Evolutionary conservation across 1,140 invertebrate species (phyloP), one percentile per base, ranked within the genome.

Genomic region (Phocides pigmalion): DNA sequence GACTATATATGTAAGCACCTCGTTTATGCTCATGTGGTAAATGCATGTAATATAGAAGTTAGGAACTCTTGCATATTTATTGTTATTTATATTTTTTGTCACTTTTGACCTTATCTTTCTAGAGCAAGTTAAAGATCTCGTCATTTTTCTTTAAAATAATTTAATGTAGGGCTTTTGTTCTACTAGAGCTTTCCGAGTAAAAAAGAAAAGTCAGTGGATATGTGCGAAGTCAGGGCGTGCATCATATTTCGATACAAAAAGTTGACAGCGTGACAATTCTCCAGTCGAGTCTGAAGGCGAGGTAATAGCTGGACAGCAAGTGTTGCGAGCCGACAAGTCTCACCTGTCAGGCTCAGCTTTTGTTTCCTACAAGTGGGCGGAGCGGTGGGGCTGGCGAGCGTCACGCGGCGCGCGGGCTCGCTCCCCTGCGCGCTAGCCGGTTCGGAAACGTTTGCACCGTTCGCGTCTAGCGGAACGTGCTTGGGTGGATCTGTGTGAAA

Each of bases 321-420:
- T 91, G 92, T 72, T 50, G 92, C 91, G 66, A 92, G 78, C 87
- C 92, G 93, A 89, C 93, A 93, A 87, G 91, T 81, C 89, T 90
- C 89, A 92, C 91, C 91, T 92, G 90, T 90, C 90, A 92, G 85
- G 84, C 89, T 91, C 79, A 92, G 79, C 72, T 91, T 92, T 90
- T 91, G 87, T 84, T 92, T 90, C 87, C 89, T 92, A 92, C 87
- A 82, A 81, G 79, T 82, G 72, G 83, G 79, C 78, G 90, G 83
- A 65, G 85, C 83, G 58, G 87, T 87, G 20, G 89, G 87, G 74
- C 88, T 87, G 72, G 77, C 70, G 66, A 85, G 80, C 58, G 51
- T 62, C 51, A 51, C 53, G 42, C n/a, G 44, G 44, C 12, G 59
- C 44, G 17, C 56, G 56, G 42, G 58, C 8, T 53, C 59, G 17